phyloP scores from a whole-genome alignment of 2,888 invertebrate genomes.

The Tenthredo notha region DNA sequence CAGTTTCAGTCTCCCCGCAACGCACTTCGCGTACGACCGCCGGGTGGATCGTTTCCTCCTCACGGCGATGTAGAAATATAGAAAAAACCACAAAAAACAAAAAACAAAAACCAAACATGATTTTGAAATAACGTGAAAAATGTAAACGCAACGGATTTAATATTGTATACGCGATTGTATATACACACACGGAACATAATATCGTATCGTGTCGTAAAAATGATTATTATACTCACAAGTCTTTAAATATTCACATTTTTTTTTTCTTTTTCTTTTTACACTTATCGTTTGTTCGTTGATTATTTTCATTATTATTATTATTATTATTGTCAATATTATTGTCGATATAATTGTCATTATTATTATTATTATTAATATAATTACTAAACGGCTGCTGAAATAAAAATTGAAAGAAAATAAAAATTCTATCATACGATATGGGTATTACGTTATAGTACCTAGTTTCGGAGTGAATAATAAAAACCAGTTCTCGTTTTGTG shows the following conservation, averaged over 20 bases:
- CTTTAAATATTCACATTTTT: not conserved
- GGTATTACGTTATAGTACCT: not conserved
- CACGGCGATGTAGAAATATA: slow-evolving; percentile 13
- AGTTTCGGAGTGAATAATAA: not conserved
- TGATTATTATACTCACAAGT: not conserved
- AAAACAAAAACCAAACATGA: not conserved
- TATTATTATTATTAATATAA: too few species aligned
- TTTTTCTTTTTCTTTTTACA: not conserved
- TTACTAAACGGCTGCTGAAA: not conserved
- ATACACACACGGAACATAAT: not conserved
- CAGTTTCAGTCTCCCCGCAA: slow-evolving; percentile 62
- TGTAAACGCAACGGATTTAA: not conserved
- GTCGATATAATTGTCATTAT: not conserved
- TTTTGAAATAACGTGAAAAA: not conserved
- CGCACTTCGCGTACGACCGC: slow-evolving; percentile 75
- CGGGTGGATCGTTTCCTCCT: slow-evolving; percentile 67
- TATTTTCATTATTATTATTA: too few species aligned
- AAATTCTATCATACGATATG: not conserved
- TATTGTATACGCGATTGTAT: not conserved
- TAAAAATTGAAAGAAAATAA: not conserved
- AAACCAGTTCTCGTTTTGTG: not conserved
- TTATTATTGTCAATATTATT: too few species aligned
- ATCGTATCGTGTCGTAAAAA: not conserved
- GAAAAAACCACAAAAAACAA: not conserved
- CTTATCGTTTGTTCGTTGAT: too few species aligned